Evolutionary conservation across 2,113 vertebrate genomes (phyloP), one percentile per base, ranked within the genome.

Genomic region (Prochilodus magdalenae): DNA sequence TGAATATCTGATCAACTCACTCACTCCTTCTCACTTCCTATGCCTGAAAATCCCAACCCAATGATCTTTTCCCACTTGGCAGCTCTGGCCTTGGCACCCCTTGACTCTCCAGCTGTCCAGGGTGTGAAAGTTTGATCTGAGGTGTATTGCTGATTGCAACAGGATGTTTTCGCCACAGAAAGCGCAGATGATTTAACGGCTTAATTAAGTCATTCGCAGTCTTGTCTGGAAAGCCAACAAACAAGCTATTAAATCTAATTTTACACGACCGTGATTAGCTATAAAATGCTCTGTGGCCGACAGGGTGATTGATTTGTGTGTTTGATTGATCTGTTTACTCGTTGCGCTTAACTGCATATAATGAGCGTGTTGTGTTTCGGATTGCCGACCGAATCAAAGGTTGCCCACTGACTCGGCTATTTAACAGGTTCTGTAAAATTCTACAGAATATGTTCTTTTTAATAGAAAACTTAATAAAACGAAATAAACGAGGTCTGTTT

Each of bases 61-160:
- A 10, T 44, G 4, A 10, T 44, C 40, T 44, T 10, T 44, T 10
- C 40, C 5, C 40, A 44, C 5, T 10, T 44, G 40, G 40, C 4
- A 44, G 8, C 40, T 1, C 8, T 44, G 40, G 40, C 40, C 11
- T 44, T 44, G 40, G 40, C 40, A 44, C 11, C 40, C 4, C 8
- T 10, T 11, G 8, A 44, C 1, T 5, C 11, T 44, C 8, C 29
- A 53, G 36, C 51, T 59, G 44, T 11, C 24, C 33, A 30, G 70
- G 66, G 75, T 77, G 57, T 78, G 71, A 66, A 53, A 40, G 33
- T 44, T 49, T 66, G 44, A 74, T 81, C 33, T 66, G 53, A 24
- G 10, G 60, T 24, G 36, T 57, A 55, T 29, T 65, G 49, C 53
- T 69, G 55, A 4, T 22, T 55, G 26, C 22, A 47, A 30, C 26